Conservation (phyloP, 2,888 invertebrate species). For the Metellina segmentata region DNA sequence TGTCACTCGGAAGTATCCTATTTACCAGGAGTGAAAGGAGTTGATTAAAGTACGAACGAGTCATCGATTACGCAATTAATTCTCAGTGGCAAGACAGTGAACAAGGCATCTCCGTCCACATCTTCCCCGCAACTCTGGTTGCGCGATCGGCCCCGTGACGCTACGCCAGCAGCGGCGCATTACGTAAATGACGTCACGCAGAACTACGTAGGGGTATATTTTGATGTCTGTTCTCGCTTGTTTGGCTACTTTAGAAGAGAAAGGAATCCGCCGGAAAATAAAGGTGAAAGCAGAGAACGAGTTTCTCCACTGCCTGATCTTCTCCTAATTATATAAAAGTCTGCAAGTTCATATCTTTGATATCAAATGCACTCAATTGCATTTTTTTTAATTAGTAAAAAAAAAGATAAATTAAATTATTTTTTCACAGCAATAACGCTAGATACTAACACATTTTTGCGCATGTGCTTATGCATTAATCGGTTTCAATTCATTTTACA, state of each 20-base stretch:
- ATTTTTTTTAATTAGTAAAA: too few relatives aligned
- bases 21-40: constrained; percentile 16
- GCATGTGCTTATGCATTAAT: too few relatives aligned
- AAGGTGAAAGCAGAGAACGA: too few relatives aligned
- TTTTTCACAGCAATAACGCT: too few relatives aligned
- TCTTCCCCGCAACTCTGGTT: constrained; percentile 17
- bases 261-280: too few relatives aligned
- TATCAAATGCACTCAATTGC: too few relatives aligned
- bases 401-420: too few relatives aligned
- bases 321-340: too few relatives aligned
- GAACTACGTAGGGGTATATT: not conserved
- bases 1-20: not conserved
- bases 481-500: too few relatives aligned
- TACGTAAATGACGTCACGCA: constrained; percentile 63
- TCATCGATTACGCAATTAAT: constrained; percentile 70
- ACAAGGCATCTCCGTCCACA: constrained; percentile 10
- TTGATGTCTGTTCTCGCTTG: constrained; percentile 10
- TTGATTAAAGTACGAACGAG: constrained; percentile 49
- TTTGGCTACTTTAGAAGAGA: constrained; percentile 38
- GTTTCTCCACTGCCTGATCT: too few relatives aligned
- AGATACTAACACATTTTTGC: too few relatives aligned
- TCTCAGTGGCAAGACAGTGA: constrained; percentile 29
- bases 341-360: too few relatives aligned
- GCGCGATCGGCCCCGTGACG: constrained; percentile 30
- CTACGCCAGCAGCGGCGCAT: constrained; percentile 24